Percentiles rank a stretch among this genome's conserved stretches.
Conservation (phyloP, 1,140 invertebrate species). For the Zaprionus tsacasi region DNA sequence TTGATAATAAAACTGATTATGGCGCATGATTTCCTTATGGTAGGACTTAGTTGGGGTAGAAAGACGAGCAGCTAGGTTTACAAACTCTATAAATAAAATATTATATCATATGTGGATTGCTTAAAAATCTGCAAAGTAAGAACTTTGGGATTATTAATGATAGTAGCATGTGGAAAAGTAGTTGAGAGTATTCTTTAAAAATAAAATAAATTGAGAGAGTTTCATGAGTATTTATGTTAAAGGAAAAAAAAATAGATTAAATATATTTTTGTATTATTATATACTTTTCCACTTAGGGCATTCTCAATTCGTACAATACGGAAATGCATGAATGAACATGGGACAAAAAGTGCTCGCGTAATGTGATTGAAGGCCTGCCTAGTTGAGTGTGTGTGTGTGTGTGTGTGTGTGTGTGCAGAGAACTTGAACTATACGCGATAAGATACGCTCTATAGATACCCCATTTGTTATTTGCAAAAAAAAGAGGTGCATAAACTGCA, state of each 20-base stretch:
- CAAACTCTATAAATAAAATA: background rate
- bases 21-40: background rate
- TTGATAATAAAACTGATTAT: background rate
- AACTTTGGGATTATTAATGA: too few species aligned
- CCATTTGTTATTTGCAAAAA: background rate
- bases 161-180: too few species aligned
- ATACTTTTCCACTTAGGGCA: background rate
- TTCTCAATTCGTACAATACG: background rate
- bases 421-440: constrained; percentile 30
- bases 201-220: background rate
- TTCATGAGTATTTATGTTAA: too few species aligned
- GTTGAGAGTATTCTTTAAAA: background rate
- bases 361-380: constrained; percentile 23
- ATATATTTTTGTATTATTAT: too few species aligned
- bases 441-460: constrained; percentile 19
- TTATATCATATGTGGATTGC: too few species aligned
- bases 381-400: background rate
- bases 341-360: constrained; percentile 11
- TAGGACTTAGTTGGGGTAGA: background rate
- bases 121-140: too few species aligned
- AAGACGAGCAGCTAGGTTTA: background rate
- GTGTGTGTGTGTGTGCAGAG: constrained; percentile 22
- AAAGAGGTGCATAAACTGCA: constrained; percentile 23
- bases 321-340: background rate
- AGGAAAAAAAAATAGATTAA: too few species aligned